phyloP scores from a whole-genome alignment of 2,797 vertebrate species.

The Typhlichthys subterraneus region DNA sequence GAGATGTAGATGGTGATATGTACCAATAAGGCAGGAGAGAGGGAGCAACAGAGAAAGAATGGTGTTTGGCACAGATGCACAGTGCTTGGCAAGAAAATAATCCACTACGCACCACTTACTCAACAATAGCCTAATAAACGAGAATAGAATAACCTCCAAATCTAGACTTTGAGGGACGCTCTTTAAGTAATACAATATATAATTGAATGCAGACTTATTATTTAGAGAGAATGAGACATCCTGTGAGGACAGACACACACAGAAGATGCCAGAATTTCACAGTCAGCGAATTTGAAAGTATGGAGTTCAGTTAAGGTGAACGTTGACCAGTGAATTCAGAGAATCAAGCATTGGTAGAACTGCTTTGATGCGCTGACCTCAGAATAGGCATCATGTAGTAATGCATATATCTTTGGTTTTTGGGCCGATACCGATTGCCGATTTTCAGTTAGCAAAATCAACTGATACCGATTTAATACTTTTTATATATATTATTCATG shows the following conservation, averaged over 20 bases:
- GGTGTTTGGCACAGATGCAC: too few relatives aligned
- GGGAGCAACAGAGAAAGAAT: constrained; percentile 6
- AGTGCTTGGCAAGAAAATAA: constrained; percentile 22
- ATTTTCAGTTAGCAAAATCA: too few relatives aligned
- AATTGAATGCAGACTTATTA: constrained; percentile 49
- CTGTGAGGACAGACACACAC: constrained; percentile 12
- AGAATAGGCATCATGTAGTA: too few relatives aligned
- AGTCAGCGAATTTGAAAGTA: too few relatives aligned
- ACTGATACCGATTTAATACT: too few relatives aligned
- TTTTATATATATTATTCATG: too few relatives aligned
- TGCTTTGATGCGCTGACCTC: too few relatives aligned
- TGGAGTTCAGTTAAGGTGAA: too few relatives aligned
- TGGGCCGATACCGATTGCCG: too few relatives aligned
- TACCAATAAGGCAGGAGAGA: constrained; percentile 58
- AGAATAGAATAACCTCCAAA: constrained; percentile 9
- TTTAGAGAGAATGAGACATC: background rate
- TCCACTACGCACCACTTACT: constrained; percentile 24
- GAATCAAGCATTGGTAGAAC: too few relatives aligned
- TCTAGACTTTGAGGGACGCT: background rate
- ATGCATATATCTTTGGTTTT: too few relatives aligned
- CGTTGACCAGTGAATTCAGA: too few relatives aligned
- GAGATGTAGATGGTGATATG: constrained; percentile 33
- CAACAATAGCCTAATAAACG: constrained; percentile 17
- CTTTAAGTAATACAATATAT: background rate
- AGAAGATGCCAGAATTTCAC: background rate